Evolutionary conservation across 2,113 vertebrate genomes (phyloP).

Genomic region (Sus scrofa): T2T-Sscrofa CM000828.6:58857001-58857500

Average conservation of each 20-base stretch:
- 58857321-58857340: constrained; percentile 69
- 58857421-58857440: constrained; percentile 32
- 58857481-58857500: not conserved
- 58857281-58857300: constrained; percentile 67
- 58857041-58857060: not conserved
- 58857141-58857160: not conserved
- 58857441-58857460: constrained; percentile 32
- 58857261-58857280: constrained; percentile 69
- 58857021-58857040: not conserved
- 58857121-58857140: not conserved
- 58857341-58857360: constrained; percentile 73
- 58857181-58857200: not conserved
- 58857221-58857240: constrained; percentile 61
- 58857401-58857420: constrained; percentile 60
- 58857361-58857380: constrained; percentile 69
- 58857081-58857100: not conserved
- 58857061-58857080: not conserved
- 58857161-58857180: not conserved
- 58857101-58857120: not conserved
- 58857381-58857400: constrained; percentile 63
- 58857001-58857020: not conserved
- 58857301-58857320: constrained; percentile 75
- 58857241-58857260: constrained; percentile 68
- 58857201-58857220: not conserved
- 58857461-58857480: not conserved